Conservation (phyloP, 2,888 invertebrate genomes). For the Poecilus cupreus region DNA sequence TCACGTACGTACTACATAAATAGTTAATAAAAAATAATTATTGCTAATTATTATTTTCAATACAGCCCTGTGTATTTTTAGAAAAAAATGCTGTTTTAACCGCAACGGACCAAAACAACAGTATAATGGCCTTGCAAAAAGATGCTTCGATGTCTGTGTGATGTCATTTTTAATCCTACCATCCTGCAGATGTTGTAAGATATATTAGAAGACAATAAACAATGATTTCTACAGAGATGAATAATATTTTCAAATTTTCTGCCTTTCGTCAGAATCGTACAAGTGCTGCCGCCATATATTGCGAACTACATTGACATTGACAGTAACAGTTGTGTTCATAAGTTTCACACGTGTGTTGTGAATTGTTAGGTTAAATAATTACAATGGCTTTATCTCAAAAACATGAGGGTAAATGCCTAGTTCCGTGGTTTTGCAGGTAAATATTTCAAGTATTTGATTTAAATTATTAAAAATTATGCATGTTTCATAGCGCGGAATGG, state of each 20-base stretch:
- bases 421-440: slow-evolving; percentile 72
- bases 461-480: background rate
- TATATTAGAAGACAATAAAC: slow-evolving; percentile 25
- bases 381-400: slow-evolving; percentile 69
- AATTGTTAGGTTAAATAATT: background rate
- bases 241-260: background rate
- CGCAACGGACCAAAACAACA: slow-evolving; percentile 16
- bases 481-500: slow-evolving; percentile 74
- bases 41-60: background rate
- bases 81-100: slow-evolving; percentile 8
- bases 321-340: background rate
- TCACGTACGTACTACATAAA: too few relatives aligned
- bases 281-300: slow-evolving; percentile 18
- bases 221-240: background rate
- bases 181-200: slow-evolving; percentile 11
- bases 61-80: slow-evolving; percentile 22
- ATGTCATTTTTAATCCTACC: slow-evolving; percentile 28
- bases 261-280: background rate
- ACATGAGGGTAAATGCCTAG: slow-evolving; percentile 67
- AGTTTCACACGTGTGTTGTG: background rate
- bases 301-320: background rate
- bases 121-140: slow-evolving; percentile 12
- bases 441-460: slow-evolving; percentile 40
- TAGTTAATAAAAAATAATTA: background rate
- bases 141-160: slow-evolving; percentile 27